Base-by-base conservation (phyloP, 53 echinoderm and acorn worm species). In the Crossaster papposus region DNA sequence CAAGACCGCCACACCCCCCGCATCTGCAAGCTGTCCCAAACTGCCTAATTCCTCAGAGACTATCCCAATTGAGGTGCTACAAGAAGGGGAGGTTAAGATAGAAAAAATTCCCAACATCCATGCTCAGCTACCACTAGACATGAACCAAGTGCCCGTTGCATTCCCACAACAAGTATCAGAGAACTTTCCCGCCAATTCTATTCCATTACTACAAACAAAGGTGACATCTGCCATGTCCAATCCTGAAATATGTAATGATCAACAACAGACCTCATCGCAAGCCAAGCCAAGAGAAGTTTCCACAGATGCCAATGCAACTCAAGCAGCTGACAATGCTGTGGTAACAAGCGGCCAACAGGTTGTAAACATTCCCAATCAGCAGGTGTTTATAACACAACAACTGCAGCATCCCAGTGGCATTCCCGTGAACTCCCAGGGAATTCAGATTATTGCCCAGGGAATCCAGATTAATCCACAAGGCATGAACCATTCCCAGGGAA, bases 91-190 rank as follows among this genome's bases (percentile, higher is more conserved):
- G 81, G 95, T 97, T 23, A 92, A 92, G 64, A 97, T 97, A 54
- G 92, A 97, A 79, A 97, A 95, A 73, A 92, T 97, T n/a, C 97
- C 97, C 29, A 97, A 97, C 78, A 86, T 94, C 51, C 95, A 93
- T 90, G 95, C 93, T 58, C 89, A 92, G 81, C 83, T 88, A 53
- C 80, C 87, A 24, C 55, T 87, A 77, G 87, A 87, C 55, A 87
- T 77, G 55, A 87, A 87, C 36, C 87, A 87, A 87, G 87, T 87
- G 87, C 55, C 87, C 87, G 58, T 14, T 72, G 72, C 62, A 54
- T 87, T 87, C 76, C 77, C 87, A n/a, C 76, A 87, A 52, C 35
- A 87, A 76, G 87, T 62, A 38, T n/a, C 72, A 22, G 87, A 87
- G 37, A 87, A 87, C 87, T 87, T 87, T 63, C 62, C 77, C 54